These are phyloP conservation scores for Diadromus collaris DNA, from an alignment of 2,888 invertebrate species.

Conservation along the genomic window DNA sequence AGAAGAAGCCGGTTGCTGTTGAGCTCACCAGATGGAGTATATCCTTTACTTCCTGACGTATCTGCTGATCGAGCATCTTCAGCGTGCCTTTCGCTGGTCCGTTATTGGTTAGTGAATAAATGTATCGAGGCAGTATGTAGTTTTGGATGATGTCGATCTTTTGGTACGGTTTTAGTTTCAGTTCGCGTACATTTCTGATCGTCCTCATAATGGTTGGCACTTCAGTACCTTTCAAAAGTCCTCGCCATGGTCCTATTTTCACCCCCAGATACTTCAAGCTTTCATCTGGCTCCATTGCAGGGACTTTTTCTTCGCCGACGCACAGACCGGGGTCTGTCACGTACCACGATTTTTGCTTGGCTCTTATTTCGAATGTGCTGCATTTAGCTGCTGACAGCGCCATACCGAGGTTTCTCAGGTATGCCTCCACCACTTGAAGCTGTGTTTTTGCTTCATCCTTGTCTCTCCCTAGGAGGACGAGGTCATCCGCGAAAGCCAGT, in stretches of 20 bases:
- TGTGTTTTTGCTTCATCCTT: conserved; percentile 22
- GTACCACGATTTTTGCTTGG: conserved; percentile 39
- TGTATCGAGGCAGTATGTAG: conserved; percentile 39
- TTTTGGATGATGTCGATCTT: conserved; percentile 26
- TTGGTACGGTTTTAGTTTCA: conserved; percentile 42
- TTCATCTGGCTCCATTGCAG: neutral
- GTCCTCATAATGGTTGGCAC: neutral
- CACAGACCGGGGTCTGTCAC: conserved; percentile 22
- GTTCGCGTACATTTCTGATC: neutral
- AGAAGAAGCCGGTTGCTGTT: conserved; percentile 19
- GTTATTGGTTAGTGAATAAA: conserved; percentile 24
- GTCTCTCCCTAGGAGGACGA: conserved; percentile 41
- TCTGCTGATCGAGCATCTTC: conserved; percentile 3
- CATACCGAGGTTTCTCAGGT: conserved; percentile 44
- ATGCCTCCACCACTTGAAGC: rapidly evolving
- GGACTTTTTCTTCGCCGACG: neutral
- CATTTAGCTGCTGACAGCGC: conserved; percentile 41
- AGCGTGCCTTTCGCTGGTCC: conserved; percentile 2
- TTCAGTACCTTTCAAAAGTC: conserved; percentile 30
- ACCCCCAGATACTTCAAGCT: conserved; percentile 10
- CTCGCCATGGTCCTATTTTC: conserved; percentile 31
- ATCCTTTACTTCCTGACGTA: conserved; percentile 9
- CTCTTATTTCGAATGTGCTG: conserved; percentile 6
- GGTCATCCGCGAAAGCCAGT: conserved; percentile 62
- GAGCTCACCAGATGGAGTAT: conserved; percentile 11